Base-by-base conservation (phyloP, 2,888 invertebrate genomes). In the Acronicta psi region DNA sequence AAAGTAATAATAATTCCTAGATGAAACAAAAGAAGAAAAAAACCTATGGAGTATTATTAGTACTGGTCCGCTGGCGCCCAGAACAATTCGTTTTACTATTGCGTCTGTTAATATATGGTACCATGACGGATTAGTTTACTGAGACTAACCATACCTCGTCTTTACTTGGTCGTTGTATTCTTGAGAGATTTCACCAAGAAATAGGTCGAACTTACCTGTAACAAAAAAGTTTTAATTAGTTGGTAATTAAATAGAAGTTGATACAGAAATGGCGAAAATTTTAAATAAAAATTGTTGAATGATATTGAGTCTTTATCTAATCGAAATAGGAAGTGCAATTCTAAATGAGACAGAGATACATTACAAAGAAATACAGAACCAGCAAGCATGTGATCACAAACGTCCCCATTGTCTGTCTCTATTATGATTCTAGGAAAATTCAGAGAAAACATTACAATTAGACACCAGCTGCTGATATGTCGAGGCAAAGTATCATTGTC, bases 401-500 rank as follows among this genome's bases (percentile, higher is more conserved):
- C 14, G 29, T 18, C 2, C 7, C 11, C 10, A 51, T 51, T 62
- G 62, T 51, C 69, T 37, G 45, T 4, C 13, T 5, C 36, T 47
- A 10, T 7, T 18, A 36, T 34, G 9, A 29, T 29, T 31, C 29
- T 37, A 25, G 17, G 38, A 34, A 46, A 11, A 7, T 5, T 10
- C n/a, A 5, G 29, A 23, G 42, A 44, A 44, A 60, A 47, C 38
- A 67, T 41, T 42, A 58, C 65, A 9, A 62, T 45, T 37, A 41
- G 25, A 17, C 25, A 44, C 29, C 42, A 42, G 11, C 17, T 36
- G 11, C 17, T 36, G 14, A 10, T 47, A 6, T 29, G 34, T 9
- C 16, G 4, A 34, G 36, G 29, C 41, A n/a, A n/a, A n/a, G 54
- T 50, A 57, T 56, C 56, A 71, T 57, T 61, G 72, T 49, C 17